Conservation (phyloP, 1,140 invertebrate genomes). For the Melitaea cinxia region DNA sequence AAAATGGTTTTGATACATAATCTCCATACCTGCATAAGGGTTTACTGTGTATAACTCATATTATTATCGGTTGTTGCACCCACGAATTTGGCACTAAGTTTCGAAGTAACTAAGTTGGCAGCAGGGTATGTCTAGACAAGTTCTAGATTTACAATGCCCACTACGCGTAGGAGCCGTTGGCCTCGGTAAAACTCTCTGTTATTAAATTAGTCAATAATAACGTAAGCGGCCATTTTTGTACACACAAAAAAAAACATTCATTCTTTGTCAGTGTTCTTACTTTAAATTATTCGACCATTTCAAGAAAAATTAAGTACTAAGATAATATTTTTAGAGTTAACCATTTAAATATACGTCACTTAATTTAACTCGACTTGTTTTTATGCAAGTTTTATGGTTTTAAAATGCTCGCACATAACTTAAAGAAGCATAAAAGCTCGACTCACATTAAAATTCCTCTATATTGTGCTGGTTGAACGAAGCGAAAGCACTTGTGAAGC, state of each 20-base stretch:
- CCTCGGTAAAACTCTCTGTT: conserved; percentile 53
- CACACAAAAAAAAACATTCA: background rate
- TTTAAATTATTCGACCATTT: background rate
- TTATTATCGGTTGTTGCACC: conserved; percentile 38
- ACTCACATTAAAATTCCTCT: conserved; percentile 38
- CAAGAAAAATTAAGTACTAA: background rate
- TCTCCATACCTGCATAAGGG: conserved; percentile 12
- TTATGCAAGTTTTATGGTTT: conserved; percentile 17
- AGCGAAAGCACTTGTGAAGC: conserved; percentile 21
- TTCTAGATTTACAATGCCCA: conserved; percentile 69
- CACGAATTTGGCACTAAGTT: conserved; percentile 56
- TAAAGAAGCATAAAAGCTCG: conserved; percentile 28
- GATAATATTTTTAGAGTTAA: background rate
- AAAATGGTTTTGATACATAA: conserved; percentile 11
- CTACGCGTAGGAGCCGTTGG: conserved; percentile 70
- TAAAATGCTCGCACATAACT: conserved; percentile 25
- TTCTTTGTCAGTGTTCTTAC: background rate
- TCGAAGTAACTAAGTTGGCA: conserved; percentile 43
- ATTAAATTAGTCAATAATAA: conserved; percentile 25
- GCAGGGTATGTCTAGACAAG: conserved; percentile 57
- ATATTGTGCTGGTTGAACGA: conserved; percentile 33
- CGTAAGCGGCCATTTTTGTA: conserved; percentile 10
- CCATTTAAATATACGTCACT: background rate
- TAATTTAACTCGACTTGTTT: conserved; percentile 5
- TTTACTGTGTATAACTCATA: conserved; percentile 22